Evolutionary conservation across 1,140 invertebrate species (phyloP).

Genomic region (Metopolophium dirhodum): DNA sequence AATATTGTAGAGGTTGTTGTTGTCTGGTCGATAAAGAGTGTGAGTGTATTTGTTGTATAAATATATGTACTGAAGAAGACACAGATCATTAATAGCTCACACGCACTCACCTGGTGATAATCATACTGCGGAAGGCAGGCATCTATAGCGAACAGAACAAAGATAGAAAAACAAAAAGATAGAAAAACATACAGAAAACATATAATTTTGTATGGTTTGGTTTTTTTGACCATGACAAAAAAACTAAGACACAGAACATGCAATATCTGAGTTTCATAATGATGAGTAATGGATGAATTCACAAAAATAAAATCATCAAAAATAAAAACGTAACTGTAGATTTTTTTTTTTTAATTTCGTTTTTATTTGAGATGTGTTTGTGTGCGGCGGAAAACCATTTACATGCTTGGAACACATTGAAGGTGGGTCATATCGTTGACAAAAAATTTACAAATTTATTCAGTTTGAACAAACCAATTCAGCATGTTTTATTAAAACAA

Average conservation of each 20-base stretch:
- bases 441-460: conserved; percentile 31
- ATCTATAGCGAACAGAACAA: conserved; percentile 69
- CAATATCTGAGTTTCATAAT: conserved; percentile 29
- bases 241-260: conserved; percentile 50
- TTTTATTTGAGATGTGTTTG: conserved; percentile 12
- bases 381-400: conserved; percentile 39
- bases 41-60: conserved; percentile 52
- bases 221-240: conserved; percentile 50
- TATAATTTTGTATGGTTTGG: conserved; percentile 28
- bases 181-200: conserved; percentile 59
- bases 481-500: conserved; percentile 23
- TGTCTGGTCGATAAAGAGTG: conserved; percentile 26
- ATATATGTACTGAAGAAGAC: conserved; percentile 38
- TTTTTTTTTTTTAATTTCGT: conserved; percentile 1
- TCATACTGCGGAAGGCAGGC: conserved; percentile 67
- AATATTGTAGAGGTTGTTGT: conserved; percentile 16
- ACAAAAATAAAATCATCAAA: conserved; percentile 37
- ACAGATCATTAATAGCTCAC: conserved; percentile 52
- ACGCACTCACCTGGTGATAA: conserved; percentile 67
- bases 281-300: conserved; percentile 41
- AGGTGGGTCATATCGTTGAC: conserved; percentile 54
- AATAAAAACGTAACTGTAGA: conserved; percentile 42
- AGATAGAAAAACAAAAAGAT: conserved; percentile 61
- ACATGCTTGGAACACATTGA: conserved; percentile 53
- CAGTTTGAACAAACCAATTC: conserved; percentile 35